A percentile compares a stretch with the other conserved stretches of the same genome.
Conservation (phyloP, 2,888 invertebrate genomes). For the Baccha elongata region DNA sequence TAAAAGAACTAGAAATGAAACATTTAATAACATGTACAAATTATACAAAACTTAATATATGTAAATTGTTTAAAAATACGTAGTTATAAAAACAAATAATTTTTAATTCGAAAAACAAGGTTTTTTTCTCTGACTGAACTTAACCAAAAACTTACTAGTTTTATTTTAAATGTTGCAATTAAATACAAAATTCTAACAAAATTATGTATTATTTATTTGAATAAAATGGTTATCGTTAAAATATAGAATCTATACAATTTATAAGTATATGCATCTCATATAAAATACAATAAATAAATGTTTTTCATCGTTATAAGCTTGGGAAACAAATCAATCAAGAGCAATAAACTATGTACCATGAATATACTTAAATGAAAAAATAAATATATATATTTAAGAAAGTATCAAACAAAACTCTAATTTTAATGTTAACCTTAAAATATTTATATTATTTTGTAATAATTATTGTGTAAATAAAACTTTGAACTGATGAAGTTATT, state of each 20-base stretch:
- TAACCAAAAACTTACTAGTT: slow-evolving; percentile 72
- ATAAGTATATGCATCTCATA: background rate
- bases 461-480: slow-evolving; percentile 68
- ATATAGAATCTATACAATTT: background rate
- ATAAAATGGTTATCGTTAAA: slow-evolving; percentile 30
- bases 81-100: slow-evolving; percentile 47
- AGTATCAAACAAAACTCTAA: slow-evolving; percentile 26
- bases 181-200: slow-evolving; percentile 5
- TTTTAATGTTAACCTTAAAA: slow-evolving; percentile 58
- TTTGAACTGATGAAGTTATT: slow-evolving; percentile 38
- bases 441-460: slow-evolving; percentile 72
- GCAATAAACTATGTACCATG: slow-evolving; percentile 74
- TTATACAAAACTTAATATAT: slow-evolving; percentile 60
- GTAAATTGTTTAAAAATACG: slow-evolving; percentile 63
- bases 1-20: slow-evolving; percentile 38
- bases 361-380: slow-evolving; percentile 53
- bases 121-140: slow-evolving; percentile 70
- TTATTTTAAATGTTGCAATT: slow-evolving; percentile 47
- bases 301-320: slow-evolving; percentile 50
- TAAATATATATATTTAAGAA: slow-evolving; percentile 28
- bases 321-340: slow-evolving; percentile 63
- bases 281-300: slow-evolving; percentile 17
- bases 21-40: slow-evolving; percentile 65
- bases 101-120: slow-evolving; percentile 48
- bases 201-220: slow-evolving; percentile 11